Evolutionary conservation across 2,113 vertebrate species (phyloP).

Genomic region (Camelus dromedarius): DNA sequence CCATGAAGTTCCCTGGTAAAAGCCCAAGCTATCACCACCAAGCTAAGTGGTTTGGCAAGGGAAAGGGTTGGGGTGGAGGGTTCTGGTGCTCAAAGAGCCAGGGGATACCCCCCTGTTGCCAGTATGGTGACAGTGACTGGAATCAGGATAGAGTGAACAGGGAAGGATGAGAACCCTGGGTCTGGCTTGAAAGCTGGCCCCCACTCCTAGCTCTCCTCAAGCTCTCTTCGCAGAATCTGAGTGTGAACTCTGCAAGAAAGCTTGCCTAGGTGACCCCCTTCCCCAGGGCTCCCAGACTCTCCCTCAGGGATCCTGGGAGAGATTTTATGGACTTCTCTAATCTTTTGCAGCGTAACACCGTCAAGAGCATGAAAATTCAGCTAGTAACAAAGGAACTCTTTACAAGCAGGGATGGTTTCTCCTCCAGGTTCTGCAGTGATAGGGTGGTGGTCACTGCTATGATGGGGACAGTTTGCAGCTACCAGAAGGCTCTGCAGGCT

Average conservation of each 20-base stretch:
- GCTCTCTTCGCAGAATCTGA: neutral
- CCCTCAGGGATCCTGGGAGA: neutral
- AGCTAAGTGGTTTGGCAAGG: neutral
- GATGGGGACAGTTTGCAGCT: neutral
- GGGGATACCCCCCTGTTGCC: neutral
- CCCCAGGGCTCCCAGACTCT: neutral
- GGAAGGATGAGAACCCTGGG: neutral
- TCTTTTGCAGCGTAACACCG: neutral
- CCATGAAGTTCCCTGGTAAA: neutral
- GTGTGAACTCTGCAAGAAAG: neutral
- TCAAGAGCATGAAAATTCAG: neutral
- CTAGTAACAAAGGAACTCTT: neutral
- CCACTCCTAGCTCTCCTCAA: neutral
- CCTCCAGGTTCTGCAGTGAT: neutral
- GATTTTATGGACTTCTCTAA: neutral
- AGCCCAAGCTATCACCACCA: neutral
- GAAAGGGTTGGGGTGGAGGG: neutral
- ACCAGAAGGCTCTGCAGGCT: neutral
- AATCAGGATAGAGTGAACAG: neutral
- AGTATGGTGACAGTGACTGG: neutral
- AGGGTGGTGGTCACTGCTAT: neutral
- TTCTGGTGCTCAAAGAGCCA: conserved; percentile 2
- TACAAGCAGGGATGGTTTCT: neutral
- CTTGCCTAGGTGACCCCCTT: neutral
- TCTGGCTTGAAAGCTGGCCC: neutral